These are phyloP conservation scores for Bellardia pandia DNA, from an alignment of 2,888 invertebrate species.

Conservation along the genomic window DNA sequence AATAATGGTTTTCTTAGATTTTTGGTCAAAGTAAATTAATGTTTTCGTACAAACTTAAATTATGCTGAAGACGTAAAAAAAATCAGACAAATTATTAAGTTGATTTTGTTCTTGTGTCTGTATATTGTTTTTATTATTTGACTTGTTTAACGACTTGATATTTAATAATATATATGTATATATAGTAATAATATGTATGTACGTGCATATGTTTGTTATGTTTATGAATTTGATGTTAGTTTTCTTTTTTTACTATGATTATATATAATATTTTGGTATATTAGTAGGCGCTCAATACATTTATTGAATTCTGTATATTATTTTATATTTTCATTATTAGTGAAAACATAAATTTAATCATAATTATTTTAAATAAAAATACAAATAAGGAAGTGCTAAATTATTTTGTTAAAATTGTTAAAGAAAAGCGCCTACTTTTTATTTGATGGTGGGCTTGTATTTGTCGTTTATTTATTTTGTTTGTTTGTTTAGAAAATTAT, in stretches of 20 bases:
- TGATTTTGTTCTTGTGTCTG: conserved; percentile 23
- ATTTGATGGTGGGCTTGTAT: conserved; percentile 58
- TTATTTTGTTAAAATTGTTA: too few species aligned
- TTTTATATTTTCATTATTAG: background rate
- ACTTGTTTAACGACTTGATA: conserved; percentile 33
- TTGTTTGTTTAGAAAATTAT: conserved; percentile 39
- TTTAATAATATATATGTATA: conserved; percentile 13
- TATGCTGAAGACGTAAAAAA: conserved; percentile 30
- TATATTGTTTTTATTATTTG: conserved; percentile 20
- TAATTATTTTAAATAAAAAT: conserved; percentile 14
- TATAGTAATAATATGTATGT: background rate
- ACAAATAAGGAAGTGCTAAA: conserved; percentile 43
- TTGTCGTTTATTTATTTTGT: conserved; percentile 66
- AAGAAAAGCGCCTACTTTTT: conserved; percentile 44
- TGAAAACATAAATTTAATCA: background rate
- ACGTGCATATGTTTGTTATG: background rate
- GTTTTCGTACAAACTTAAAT: conserved; percentile 24
- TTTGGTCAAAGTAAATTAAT: conserved; percentile 10
- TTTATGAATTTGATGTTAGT: conserved; percentile 19
- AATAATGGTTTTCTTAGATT: background rate
- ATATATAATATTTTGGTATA: conserved; percentile 53
- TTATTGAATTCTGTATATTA: background rate
- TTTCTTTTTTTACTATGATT: background rate
- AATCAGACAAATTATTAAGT: background rate
- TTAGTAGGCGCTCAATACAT: conserved; percentile 54